Evolutionary conservation across 2,888 invertebrate genomes (phyloP), one percentile per base, ranked within the genome.

Genomic region (Biston betularia): DNA sequence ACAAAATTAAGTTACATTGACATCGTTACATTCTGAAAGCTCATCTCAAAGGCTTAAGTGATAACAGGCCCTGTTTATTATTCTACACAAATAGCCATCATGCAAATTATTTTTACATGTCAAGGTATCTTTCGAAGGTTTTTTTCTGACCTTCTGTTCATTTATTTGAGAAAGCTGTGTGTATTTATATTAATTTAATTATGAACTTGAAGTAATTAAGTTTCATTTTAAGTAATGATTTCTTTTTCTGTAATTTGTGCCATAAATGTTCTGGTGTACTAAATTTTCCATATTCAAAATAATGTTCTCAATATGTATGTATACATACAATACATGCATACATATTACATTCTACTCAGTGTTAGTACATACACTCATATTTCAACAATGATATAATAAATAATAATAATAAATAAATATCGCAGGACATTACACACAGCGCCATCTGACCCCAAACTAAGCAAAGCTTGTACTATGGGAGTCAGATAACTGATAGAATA

Each of bases 121-220:
- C 89, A 89, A 89, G 89, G 89, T 77, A 80, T 67, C 63, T 59
- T 61, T 79, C 78, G 84, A 87, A 88, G 87, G 89, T 84, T 58
- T 40, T 12, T 10, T 4, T 35, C 75, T 77, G 73, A 80, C 83
- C 83, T 86, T 80, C 81, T 75, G 65, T 70, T 73, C 71, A 71
- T 73, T n/a, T 73, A 71, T 73, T 77, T 72, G 73, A 72, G 77
- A 80, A 78, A 72, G 72, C 68, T 58, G 58, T 60, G n/a, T 59
- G n/a, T 60, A n/a, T 50, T 56, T 35, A 49, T 15, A 42, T 35
- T 52, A 34, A 40, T 62, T 48, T 33, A 54, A 42, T 38, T 42
- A 24, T 10, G 33, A 12, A 15, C 15, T 15, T 38, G n/a, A 35
- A 35, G 35, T 46, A 12, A 38, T 44, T 9, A 6, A 34, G 15